Evolutionary conservation across 2,888 invertebrate genomes (phyloP), one percentile per base, ranked within the genome.

Genomic region (Branchipolynoe longqiensis): DNA sequence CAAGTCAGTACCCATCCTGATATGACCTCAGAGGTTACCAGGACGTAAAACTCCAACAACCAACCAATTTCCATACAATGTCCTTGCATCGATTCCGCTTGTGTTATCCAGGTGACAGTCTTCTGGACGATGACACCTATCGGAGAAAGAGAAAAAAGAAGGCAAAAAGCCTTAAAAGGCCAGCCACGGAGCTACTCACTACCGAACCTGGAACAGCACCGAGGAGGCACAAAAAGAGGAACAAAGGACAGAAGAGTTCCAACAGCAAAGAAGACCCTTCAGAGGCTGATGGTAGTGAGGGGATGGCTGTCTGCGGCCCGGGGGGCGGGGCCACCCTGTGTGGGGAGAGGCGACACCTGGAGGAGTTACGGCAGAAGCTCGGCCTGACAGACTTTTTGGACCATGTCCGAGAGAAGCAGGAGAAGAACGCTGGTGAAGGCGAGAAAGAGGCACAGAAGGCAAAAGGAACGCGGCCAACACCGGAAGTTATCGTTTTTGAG

Each of bases 401-500:
- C 22, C 18, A 33, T 59, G 25, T 40, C 2, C 38, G 38, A 8
- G 14, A 59, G 33, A 62, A 59, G 36, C 36, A 48, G 28, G 18
- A 69, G 33, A 22, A 48, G n/a, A 69, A 54, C 28, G 48, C 41
- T 4, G 59, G 33, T 25, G 28, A 58, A 58, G 38, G 58, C 56
- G 59, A 59, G 22, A n/a, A 36, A 78, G n/a, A 3, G 12, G 36
- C 8, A 31, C 18, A 22, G 18, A 31, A 38, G 56, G 41, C 25
- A 78, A 25, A 25, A n/a, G 58, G 64, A 41, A 82, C 59, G 31
- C 28, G 85, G 25, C 81, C 81, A 18, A 41, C 81, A 1, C 89
- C 90, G 18, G 90, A 90, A 85, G 88, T 91, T 25, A 87, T 90
- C 33, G 89, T 91, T 28, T 91, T 89, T 87, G 85, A 88, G 83